phyloP scores from a whole-genome alignment of 2,888 invertebrate genomes.

The Nemapogon koenigi region DNA sequence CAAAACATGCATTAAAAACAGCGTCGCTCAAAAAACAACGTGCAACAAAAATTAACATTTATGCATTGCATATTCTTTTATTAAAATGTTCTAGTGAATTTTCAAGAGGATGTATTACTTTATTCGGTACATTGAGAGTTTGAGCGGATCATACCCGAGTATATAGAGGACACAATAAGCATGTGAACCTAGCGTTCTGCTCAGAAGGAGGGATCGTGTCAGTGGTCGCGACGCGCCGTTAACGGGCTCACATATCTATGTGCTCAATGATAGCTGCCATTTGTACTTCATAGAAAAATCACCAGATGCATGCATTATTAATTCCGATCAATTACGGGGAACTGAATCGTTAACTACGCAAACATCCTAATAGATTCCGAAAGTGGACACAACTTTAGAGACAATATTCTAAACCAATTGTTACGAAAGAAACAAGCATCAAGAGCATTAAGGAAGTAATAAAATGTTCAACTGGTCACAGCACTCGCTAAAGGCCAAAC shows the following conservation, averaged over 20 bases:
- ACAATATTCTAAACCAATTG: slow-evolving; percentile 4
- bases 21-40: slow-evolving; percentile 80
- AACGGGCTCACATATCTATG: slow-evolving; percentile 15
- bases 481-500: too few species aligned
- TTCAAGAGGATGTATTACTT: slow-evolving; percentile 44
- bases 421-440: slow-evolving; percentile 8
- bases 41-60: slow-evolving; percentile 76
- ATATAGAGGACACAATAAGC: slow-evolving; percentile 61
- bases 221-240: slow-evolving; percentile 1
- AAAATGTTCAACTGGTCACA: too few species aligned
- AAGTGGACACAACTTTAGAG: too few species aligned
- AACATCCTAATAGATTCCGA: slow-evolving; percentile 4
- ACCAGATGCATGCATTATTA: slow-evolving; percentile 41
- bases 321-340: slow-evolving; percentile 1
- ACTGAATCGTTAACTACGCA: slow-evolving; percentile 4
- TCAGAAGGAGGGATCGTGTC: not conserved
- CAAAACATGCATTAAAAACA: slow-evolving; percentile 92
- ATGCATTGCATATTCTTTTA: slow-evolving; percentile 65
- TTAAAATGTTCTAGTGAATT: slow-evolving; percentile 56
- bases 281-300: slow-evolving; percentile 50
- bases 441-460: slow-evolving; percentile 9
- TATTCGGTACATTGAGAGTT: slow-evolving; percentile 61
- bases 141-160: slow-evolving; percentile 64
- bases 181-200: slow-evolving; percentile 26
- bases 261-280: slow-evolving; percentile 59